These are phyloP conservation scores for Falco berigora DNA, from an alignment of 2,797 vertebrate species.

Conservation along the genomic window DNA sequence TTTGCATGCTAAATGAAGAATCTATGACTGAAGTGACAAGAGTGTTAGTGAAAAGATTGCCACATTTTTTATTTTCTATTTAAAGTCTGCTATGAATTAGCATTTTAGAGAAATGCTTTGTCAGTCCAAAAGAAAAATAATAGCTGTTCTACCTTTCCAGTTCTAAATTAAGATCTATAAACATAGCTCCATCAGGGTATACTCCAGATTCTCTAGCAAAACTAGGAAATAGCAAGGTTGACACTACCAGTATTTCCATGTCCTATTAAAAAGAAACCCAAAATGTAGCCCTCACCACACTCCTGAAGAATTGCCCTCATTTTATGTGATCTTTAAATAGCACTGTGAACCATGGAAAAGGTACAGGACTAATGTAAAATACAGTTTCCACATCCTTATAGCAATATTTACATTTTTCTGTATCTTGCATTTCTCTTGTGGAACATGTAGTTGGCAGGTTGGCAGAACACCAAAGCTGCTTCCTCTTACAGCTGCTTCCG, in stretches of 20 bases:
- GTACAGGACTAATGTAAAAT: background rate
- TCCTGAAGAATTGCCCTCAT: background rate
- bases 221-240: background rate
- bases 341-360: background rate
- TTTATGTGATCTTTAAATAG: background rate
- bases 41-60: background rate
- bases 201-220: background rate
- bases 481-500: constrained; percentile 53
- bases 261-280: background rate
- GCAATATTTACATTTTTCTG: background rate
- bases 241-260: background rate
- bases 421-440: background rate
- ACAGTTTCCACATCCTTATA: background rate
- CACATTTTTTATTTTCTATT: background rate
- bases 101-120: background rate
- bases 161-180: background rate
- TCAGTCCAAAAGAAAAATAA: background rate
- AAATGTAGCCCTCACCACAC: background rate
- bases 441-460: background rate
- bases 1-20: background rate
- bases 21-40: background rate
- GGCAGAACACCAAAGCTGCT: constrained; percentile 29
- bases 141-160: background rate
- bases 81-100: background rate
- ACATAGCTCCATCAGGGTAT: background rate